Evolutionary conservation across 2,888 invertebrate genomes (phyloP), one percentile per base, ranked within the genome.

Genomic region (Philonicus albiceps): DNA sequence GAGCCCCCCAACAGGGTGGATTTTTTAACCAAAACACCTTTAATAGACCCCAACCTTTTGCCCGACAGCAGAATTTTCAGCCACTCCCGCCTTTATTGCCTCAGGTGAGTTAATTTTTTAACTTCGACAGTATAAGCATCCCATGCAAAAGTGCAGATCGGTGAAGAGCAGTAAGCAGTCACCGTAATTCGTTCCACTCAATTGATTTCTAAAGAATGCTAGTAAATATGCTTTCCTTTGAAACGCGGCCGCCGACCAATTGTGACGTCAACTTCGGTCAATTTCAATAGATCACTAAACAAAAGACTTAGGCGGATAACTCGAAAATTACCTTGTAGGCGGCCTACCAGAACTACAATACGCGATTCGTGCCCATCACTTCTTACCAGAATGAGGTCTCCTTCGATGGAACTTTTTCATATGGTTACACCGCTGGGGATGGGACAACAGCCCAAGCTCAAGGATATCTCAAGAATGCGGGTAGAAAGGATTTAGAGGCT

Each of bases 381-480:
- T 91, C 92, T 37, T 92, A 92, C 88, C 92, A 92, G 81, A 92
- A 92, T 87, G 93, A 92, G 43, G 88, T 92, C 11, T 92, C 92
- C 84, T 91, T 91, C 87, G 92, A 92, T 86, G 92, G 92, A 16
- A 92, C 92, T 85, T 92, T 92, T 88, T 89, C 90, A 5, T 93
- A 91, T 89, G 96, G 96, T 90, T 96, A 95, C 90, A 93, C 95
- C 74, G 95, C 96, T 74, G 96, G 95, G 53, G 96, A 96, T 91
- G 96, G 96, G 78, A 96, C 96, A 89, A 95, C 96, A 89, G 96
- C 95, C 6, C 96, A 96, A 92, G 96, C 96, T 89, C 95, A 94
- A 89, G 96, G 96, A 34, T 96, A 94, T 90, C 92, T 96, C 86
- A 96, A 96, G 92, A 95, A 95, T 89, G 93, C 93, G 64, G 94